Evolutionary conservation across 2,888 invertebrate species (phyloP), one percentile per base, ranked within the genome.

Genomic region (Dendrolimus houi): DNA sequence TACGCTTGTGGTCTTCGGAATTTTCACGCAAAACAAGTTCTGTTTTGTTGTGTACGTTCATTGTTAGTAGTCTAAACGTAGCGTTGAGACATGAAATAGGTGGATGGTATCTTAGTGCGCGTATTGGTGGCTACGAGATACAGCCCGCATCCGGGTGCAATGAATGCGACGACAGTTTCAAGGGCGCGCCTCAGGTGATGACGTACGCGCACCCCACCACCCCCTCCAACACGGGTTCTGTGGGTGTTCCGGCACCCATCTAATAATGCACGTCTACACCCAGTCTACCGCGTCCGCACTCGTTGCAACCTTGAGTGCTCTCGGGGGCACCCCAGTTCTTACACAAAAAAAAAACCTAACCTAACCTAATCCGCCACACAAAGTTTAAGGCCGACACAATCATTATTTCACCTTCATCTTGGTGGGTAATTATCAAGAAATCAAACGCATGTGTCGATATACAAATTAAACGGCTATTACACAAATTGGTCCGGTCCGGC

Each of bases 181-280:
- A 89, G 90, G 90, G 81, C 89, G 85, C 88, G 86, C 88, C 87
- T 86, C 88, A 89, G 89, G 89, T 89, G 89, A 87, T 89, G 89
- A 89, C 89, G 89, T 88, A 87, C 87, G 83, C 84, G 82, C 79
- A 80, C 82, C 83, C 84, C 84, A 75, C 81, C 76, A 65, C 79
- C 77, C 79, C 74, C 77, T 79, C 74, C 75, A 67, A 70, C 76
- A 71, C 70, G 67, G 70, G 81, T 78, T 83, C 84, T 83, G 81
- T 79, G 84, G 85, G 85, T 84, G 85, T 85, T 85, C 83, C 87
- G 84, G 85, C 87, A 87, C 89, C 89, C 89, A 87, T 90, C 90
- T 91, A 89, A 91, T 91, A 90, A 90, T 91, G 91, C 91, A 91
- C 87, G 91, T 91, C 91, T 91, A 85, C 88, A 83, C 87, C 77